These are phyloP conservation scores for Mesocricetus auratus DNA, from an alignment of 2,113 vertebrate species.

Conservation along the genomic window DNA sequence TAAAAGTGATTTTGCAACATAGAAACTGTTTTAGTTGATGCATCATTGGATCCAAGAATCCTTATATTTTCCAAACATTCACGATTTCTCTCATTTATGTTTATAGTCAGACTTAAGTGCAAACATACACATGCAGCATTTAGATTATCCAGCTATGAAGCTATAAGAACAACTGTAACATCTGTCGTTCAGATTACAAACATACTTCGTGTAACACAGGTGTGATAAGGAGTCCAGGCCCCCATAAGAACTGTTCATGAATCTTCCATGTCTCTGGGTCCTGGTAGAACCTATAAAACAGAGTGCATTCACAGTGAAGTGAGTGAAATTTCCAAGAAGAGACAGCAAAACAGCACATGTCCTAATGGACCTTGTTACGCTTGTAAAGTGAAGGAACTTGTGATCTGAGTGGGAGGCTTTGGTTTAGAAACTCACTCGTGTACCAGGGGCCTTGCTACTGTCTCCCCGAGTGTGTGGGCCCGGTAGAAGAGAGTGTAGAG, in stretches of 20 bases:
- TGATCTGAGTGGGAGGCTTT: neutral
- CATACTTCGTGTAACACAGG: slow-evolving; percentile 89
- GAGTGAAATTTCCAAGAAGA: neutral
- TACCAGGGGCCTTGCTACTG: slow-evolving; percentile 93
- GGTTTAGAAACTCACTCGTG: slow-evolving; percentile 93
- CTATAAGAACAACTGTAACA: neutral
- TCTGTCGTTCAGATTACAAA: neutral
- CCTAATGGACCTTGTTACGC: neutral
- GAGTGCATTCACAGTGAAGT: neutral
- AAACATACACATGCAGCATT: neutral
- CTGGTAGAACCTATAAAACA: slow-evolving; percentile 76
- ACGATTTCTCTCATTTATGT: neutral
- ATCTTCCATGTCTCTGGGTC: slow-evolving; percentile 92
- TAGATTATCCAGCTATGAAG: neutral
- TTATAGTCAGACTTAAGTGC: neutral
- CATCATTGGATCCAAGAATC: neutral
- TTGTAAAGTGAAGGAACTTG: no score
- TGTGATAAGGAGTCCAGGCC: slow-evolving; percentile 94
- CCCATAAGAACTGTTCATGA: slow-evolving; percentile 94
- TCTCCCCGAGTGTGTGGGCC: slow-evolving; percentile 92
- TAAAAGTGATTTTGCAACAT: neutral
- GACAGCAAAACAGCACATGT: rapidly evolving
- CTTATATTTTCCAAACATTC: neutral
- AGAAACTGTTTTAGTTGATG: neutral
- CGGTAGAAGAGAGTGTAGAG: slow-evolving; percentile 97